Percentiles rank a stretch among this genome's conserved stretches.
Conservation (phyloP, 2,113 vertebrate genomes). For the Oreochromis niloticus region DNA sequence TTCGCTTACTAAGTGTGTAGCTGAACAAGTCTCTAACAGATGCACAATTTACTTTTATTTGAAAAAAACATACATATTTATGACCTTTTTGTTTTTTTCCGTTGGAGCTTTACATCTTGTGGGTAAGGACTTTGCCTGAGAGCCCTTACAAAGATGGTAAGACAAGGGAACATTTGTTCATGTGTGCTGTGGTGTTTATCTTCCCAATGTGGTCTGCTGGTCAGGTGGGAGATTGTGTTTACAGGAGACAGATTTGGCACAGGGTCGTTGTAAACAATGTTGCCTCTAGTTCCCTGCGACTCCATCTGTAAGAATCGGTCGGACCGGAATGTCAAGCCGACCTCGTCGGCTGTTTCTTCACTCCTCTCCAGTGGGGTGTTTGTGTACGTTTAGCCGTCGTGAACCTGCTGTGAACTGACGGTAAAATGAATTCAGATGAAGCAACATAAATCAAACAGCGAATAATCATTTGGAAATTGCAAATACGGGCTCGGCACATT, state of each 20-base stretch:
- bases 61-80: neutral
- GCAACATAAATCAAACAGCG: constrained; percentile 53
- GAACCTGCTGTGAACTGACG: constrained; percentile 18
- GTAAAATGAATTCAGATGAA: constrained; percentile 40
- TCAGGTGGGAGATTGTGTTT: constrained; percentile 25
- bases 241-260: constrained; percentile 20
- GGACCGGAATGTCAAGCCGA: constrained; percentile 5
- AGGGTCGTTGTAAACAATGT: constrained; percentile 12
- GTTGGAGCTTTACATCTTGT: neutral
- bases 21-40: neutral
- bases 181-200: neutral
- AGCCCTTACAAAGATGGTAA: neutral
- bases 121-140: neutral
- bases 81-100: neutral
- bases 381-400: neutral
- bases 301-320: constrained; percentile 23
- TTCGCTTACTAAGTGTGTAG: neutral
- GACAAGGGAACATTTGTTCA: neutral
- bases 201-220: neutral
- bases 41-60: neutral
- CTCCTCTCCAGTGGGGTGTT: neutral
- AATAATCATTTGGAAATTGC: constrained; percentile 61
- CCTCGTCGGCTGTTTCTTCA: constrained; percentile 16
- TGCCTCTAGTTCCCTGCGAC: constrained; percentile 16
- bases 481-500: constrained; percentile 41